Percentiles rank a stretch among this genome's conserved stretches.
Evolutionary conservation across 2,888 invertebrate species (phyloP).

Genomic region (Amblyjoppa proteus): DNA sequence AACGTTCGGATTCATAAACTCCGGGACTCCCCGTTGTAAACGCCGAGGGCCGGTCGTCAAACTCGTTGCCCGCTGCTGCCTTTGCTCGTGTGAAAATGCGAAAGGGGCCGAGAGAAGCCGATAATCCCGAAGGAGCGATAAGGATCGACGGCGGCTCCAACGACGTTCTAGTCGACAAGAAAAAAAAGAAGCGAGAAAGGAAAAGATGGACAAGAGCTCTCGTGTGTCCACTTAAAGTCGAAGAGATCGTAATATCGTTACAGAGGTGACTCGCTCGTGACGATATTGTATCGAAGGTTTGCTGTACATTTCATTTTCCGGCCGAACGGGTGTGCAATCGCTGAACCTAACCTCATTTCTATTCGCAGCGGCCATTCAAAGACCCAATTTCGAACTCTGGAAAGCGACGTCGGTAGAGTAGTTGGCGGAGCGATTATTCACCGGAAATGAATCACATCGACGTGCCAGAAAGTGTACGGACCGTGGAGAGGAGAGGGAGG

Average conservation of each 20-base stretch:
- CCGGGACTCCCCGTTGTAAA: neutral
- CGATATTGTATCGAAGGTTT: neutral
- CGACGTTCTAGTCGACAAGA: neutral
- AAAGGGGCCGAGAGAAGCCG: neutral
- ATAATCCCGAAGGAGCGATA: neutral
- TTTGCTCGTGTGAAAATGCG: neutral
- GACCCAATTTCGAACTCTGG: constrained; percentile 40
- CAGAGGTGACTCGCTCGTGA: neutral
- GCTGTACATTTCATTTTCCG: neutral
- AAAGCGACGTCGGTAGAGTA: constrained; percentile 26
- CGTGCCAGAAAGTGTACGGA: constrained; percentile 3
- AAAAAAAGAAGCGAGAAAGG: neutral
- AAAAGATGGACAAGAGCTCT: too few species aligned
- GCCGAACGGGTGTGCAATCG: neutral
- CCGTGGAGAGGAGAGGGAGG: neutral
- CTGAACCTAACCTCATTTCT: neutral
- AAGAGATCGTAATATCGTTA: neutral
- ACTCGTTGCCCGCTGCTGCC: neutral
- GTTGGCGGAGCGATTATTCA: constrained; percentile 30
- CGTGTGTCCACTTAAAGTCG: neutral
- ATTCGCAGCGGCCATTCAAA: neutral
- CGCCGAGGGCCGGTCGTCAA: neutral
- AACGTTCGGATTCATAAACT: constrained; percentile 9
- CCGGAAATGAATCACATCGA: constrained; percentile 49
- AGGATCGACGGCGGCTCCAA: neutral